These are phyloP conservation scores for Heliothis peltigera DNA, from an alignment of 2,888 invertebrate genomes.

Conservation along the genomic window DNA sequence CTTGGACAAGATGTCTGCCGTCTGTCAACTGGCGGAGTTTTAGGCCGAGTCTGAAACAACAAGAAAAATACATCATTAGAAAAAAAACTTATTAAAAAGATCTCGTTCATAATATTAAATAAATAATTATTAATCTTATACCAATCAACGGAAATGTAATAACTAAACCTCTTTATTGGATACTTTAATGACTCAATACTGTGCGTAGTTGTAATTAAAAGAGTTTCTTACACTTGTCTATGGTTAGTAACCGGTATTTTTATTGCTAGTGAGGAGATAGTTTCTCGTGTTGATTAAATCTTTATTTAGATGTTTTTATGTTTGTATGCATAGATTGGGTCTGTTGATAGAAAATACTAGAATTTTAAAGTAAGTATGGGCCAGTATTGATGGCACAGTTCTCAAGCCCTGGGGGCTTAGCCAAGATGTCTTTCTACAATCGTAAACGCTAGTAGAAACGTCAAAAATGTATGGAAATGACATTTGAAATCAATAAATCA, in stretches of 20 bases:
- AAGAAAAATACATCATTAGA: conserved; percentile 41
- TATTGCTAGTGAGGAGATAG: conserved; percentile 8
- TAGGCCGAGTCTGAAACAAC: conserved; percentile 88
- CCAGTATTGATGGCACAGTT: neutral
- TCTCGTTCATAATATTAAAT: neutral
- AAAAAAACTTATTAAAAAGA: neutral
- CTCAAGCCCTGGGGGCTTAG: too few species aligned
- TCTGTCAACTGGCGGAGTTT: conserved; percentile 92
- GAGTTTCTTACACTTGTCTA: conserved; percentile 26
- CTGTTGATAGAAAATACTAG: neutral
- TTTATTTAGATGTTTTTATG: conserved; percentile 2
- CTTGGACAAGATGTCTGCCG: conserved; percentile 92
- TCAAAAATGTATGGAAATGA: too few species aligned
- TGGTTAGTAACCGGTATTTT: conserved; percentile 26
- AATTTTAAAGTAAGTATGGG: neutral
- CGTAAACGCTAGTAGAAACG: too few species aligned
- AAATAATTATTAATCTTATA: neutral
- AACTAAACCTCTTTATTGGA: conserved; percentile 28
- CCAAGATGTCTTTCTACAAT: too few species aligned
- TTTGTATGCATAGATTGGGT: neutral
- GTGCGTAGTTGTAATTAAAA: conserved; percentile 34
- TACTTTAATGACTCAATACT: conserved; percentile 19
- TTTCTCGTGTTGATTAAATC: conserved; percentile 4
- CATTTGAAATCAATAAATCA: too few species aligned
- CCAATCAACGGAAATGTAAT: conserved; percentile 25